phyloP scores from a whole-genome alignment of 1,140 invertebrate genomes.

The Pachyrhynchus sulphureomaculatus region DNA sequence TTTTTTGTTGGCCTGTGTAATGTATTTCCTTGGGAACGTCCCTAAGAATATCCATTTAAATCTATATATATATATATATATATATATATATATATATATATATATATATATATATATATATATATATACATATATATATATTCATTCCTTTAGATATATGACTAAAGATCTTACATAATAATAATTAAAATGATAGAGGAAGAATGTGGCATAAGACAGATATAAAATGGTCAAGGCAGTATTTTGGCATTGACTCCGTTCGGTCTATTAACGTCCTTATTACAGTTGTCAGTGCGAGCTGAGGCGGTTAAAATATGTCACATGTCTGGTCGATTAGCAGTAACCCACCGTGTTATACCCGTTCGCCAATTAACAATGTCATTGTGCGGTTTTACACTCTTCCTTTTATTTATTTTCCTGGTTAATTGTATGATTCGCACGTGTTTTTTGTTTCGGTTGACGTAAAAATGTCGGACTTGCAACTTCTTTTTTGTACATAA shows the following conservation, averaged over 20 bases:
- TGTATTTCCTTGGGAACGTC: too few species aligned
- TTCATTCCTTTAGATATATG: too few species aligned
- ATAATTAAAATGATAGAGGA: too few species aligned
- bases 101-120: too few species aligned
- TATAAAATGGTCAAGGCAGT: constrained; percentile 16
- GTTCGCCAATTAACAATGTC: constrained; percentile 42
- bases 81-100: too few species aligned
- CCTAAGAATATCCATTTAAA: too few species aligned
- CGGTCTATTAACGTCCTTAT: constrained; percentile 44
- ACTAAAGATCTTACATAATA: too few species aligned
- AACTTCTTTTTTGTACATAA: not conserved
- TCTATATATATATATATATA: too few species aligned
- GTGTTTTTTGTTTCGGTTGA: constrained; percentile 20
- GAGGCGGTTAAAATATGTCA: constrained; percentile 46
- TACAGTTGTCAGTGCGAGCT: constrained; percentile 39
- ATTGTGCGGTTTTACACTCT: constrained; percentile 36
- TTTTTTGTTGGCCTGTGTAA: too few species aligned
- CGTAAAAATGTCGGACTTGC: not conserved
- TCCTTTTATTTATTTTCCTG: constrained; percentile 33
- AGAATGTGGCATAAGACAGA: constrained; percentile 11
- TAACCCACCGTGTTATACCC: constrained; percentile 45
- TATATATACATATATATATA: too few species aligned
- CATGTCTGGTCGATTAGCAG: constrained; percentile 43
- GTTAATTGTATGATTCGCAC: constrained; percentile 28
- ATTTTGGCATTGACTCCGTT: constrained; percentile 16